Evolutionary conservation across 2,888 invertebrate species (phyloP).

Genomic region (Tetropium fuscum): DNA sequence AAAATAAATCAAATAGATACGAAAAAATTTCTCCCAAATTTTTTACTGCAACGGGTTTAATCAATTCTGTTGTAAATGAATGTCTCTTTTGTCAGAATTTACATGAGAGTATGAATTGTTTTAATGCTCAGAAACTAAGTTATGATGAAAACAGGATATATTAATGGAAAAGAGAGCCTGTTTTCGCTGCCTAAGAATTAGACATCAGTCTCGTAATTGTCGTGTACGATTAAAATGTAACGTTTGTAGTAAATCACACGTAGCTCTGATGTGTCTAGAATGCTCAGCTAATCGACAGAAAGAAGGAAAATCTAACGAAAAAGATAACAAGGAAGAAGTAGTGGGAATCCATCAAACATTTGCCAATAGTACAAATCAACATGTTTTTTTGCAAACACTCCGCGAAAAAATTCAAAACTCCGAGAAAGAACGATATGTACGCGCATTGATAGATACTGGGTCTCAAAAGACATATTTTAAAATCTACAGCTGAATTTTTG

Average conservation of each 20-base stretch:
- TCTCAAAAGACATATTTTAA: conserved; percentile 32
- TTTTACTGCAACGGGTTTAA: not conserved
- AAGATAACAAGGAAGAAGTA: too few relatives aligned
- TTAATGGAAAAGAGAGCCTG: conserved; percentile 5
- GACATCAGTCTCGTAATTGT: conserved; percentile 12
- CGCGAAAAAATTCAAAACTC: conserved; percentile 6
- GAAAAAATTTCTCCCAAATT: not conserved
- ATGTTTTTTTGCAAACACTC: conserved; percentile 35
- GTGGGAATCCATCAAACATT: too few relatives aligned
- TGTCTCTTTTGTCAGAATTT: conserved; percentile 20
- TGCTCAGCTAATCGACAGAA: too few relatives aligned
- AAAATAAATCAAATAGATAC: too few relatives aligned
- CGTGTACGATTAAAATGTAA: conserved; percentile 7
- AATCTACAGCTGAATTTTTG: conserved; percentile 8
- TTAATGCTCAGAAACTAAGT: conserved; percentile 10
- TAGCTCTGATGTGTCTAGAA: conserved; percentile 5
- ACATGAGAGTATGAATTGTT: conserved; percentile 17
- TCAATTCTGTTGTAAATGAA: conserved; percentile 13
- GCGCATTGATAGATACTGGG: conserved; percentile 28
- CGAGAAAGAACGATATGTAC: not conserved
- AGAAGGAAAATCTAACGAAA: too few relatives aligned
- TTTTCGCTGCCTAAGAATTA: conserved; percentile 3
- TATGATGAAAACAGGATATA: conserved; percentile 14
- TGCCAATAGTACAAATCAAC: too few relatives aligned
- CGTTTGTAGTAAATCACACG: conserved; percentile 12